Percentiles rank a stretch among this genome's conserved stretches.
These are phyloP conservation scores for Drosophila leonis DNA, from an alignment of 2,888 invertebrate species.

Conservation along the genomic window DNA sequence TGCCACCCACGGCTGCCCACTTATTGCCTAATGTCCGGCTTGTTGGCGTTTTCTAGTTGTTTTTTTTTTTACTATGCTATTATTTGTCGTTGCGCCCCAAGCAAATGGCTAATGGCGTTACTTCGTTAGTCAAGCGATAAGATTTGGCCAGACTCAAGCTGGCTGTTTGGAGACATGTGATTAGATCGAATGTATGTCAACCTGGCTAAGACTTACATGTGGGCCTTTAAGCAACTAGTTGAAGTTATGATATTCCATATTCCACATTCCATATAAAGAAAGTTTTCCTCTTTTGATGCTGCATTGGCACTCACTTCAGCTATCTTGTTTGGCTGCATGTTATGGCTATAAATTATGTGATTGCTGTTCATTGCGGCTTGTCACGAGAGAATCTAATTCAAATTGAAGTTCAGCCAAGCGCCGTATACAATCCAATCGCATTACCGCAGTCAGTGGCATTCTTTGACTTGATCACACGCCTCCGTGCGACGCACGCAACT, in stretches of 20 bases:
- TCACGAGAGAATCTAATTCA: conserved; percentile 70
- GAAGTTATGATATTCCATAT: neutral
- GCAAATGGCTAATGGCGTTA: conserved; percentile 71
- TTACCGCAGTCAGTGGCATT: conserved; percentile 25
- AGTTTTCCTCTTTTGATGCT: conserved; percentile 1
- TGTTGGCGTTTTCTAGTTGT: conserved; percentile 51
- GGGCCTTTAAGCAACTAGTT: neutral
- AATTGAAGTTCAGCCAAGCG: conserved; percentile 65
- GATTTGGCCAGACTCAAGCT: conserved; percentile 40
- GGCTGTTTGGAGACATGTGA: neutral
- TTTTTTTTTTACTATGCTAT: conserved; percentile 48
- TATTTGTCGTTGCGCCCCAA: conserved; percentile 57
- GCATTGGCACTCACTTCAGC: neutral
- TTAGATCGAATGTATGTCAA: neutral
- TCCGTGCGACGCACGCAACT: conserved; percentile 58
- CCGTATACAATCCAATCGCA: conserved; percentile 56
- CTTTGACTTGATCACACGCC: conserved; percentile 9
- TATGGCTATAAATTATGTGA: conserved; percentile 20
- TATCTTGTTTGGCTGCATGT: conserved; percentile 18
- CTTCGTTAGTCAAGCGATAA: conserved; percentile 78
- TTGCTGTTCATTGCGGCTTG: conserved; percentile 44
- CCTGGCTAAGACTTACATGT: neutral
- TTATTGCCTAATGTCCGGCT: conserved; percentile 64
- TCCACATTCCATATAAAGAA: neutral
- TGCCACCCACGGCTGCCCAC: conserved; percentile 19